phyloP scores from a whole-genome alignment of 2,113 vertebrate genomes.

The Uria aalge region DNA sequence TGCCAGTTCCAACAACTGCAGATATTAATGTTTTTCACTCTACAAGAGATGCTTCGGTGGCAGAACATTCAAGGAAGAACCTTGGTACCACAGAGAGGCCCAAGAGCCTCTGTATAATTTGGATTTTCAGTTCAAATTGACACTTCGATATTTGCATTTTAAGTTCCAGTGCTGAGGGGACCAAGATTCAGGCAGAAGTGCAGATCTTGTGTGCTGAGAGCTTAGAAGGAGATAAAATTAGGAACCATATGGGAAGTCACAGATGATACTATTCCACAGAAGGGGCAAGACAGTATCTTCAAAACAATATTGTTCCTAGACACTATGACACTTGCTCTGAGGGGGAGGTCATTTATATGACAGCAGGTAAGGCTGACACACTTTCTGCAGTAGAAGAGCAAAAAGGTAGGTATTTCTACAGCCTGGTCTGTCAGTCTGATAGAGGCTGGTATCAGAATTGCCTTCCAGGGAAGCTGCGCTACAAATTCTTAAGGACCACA shows the following conservation, averaged over 20 bases:
- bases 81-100: not conserved
- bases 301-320: conserved; percentile 8
- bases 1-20: not conserved
- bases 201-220: not conserved
- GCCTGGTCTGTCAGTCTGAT: not conserved
- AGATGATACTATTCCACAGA: not conserved
- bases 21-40: not conserved
- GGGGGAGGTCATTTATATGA: not conserved
- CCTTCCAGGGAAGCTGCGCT: not conserved
- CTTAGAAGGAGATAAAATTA: conserved; percentile 3
- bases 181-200: not conserved
- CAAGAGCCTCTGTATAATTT: not conserved
- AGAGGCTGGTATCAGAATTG: conserved; percentile 25
- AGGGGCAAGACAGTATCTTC: not conserved
- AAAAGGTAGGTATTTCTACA: not conserved
- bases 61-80: not conserved
- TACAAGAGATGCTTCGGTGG: not conserved
- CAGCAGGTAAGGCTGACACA: not conserved
- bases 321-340: not conserved
- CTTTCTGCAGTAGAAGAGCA: not conserved
- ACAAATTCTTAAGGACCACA: conserved; percentile 62
- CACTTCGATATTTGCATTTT: conserved; percentile 3
- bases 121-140: not conserved
- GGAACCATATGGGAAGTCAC: conserved; percentile 16
- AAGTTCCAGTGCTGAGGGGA: not conserved